A percentile compares a stretch with the other conserved stretches of the same genome.
These are phyloP conservation scores for Antidorcas marsupialis DNA, from an alignment of 2,113 vertebrate species.

Conservation along the genomic window DNA sequence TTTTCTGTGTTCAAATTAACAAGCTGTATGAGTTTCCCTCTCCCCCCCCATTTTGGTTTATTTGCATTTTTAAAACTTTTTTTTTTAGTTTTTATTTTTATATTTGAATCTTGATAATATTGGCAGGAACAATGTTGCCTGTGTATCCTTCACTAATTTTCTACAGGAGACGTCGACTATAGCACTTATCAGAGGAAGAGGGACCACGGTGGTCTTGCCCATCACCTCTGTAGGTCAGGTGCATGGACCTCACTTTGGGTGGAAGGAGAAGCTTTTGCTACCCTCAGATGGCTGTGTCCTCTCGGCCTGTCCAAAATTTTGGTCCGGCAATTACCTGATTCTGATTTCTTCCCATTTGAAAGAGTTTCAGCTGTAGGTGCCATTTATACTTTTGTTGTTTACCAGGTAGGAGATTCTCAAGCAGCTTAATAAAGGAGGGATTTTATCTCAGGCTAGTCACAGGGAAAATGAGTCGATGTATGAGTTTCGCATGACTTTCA, in stretches of 20 bases:
- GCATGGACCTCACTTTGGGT: not conserved
- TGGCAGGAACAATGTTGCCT: not conserved
- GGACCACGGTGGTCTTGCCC: rapidly evolving
- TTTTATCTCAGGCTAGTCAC: not conserved
- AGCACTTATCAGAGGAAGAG: not conserved
- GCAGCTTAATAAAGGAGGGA: not conserved
- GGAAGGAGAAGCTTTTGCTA: not conserved
- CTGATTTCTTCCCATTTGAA: not conserved
- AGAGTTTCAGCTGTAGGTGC: not conserved
- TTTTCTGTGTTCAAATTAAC: conserved; percentile 44
- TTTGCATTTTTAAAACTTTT: not conserved
- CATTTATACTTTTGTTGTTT: not conserved
- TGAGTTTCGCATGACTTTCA: not conserved
- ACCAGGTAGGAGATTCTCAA: not conserved
- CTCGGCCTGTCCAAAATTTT: not conserved
- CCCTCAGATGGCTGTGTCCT: not conserved
- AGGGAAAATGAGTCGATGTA: not conserved
- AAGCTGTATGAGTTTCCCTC: not conserved
- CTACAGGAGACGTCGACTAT: not conserved
- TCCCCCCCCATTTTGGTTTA: not conserved
- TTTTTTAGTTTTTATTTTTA: not conserved
- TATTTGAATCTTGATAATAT: not conserved
- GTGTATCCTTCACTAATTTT: not conserved
- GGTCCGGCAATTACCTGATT: not conserved
- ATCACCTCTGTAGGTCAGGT: too few relatives aligned